These are phyloP conservation scores for Cryptosula pallasiana DNA, from an alignment of 2,888 invertebrate genomes.

Conservation along the genomic window DNA sequence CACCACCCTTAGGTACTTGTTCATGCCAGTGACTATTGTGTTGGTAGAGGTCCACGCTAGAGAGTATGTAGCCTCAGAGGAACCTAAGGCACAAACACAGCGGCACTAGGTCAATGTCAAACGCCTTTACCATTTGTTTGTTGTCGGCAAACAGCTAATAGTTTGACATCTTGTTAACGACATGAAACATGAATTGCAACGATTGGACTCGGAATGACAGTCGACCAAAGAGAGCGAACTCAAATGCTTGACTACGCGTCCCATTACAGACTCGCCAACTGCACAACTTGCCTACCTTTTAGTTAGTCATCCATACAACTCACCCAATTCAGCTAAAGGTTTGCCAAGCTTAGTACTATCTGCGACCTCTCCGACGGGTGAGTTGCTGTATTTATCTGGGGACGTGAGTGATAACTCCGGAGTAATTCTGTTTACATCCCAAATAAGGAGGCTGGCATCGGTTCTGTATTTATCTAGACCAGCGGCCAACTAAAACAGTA, in stretches of 20 bases:
- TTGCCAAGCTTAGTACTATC: conserved; percentile 41
- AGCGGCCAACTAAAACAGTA: conserved; percentile 64
- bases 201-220: too few relatives aligned
- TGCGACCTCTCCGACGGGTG: conserved; percentile 1
- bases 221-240: too few relatives aligned
- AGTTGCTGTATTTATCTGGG: not conserved
- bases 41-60: conserved; percentile 75
- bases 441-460: conserved; percentile 80
- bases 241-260: too few relatives aligned
- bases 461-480: conserved; percentile 84
- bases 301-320: not conserved
- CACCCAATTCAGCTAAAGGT: conserved; percentile 65
- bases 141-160: not conserved
- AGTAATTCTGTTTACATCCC: conserved; percentile 65
- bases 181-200: too few relatives aligned
- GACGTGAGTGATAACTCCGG: not conserved
- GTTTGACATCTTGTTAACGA: not conserved
- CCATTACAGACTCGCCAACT: too few relatives aligned
- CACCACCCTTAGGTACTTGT: conserved; percentile 80
- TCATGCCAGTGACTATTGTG: conserved; percentile 81
- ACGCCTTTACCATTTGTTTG: not conserved
- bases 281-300: too few relatives aligned
- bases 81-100: conserved; percentile 55
- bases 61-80: conserved; percentile 77
- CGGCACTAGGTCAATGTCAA: not conserved